These are phyloP conservation scores for Danio aesculapii DNA, from an alignment of 2,797 vertebrate genomes.

Conservation along the genomic window DNA sequence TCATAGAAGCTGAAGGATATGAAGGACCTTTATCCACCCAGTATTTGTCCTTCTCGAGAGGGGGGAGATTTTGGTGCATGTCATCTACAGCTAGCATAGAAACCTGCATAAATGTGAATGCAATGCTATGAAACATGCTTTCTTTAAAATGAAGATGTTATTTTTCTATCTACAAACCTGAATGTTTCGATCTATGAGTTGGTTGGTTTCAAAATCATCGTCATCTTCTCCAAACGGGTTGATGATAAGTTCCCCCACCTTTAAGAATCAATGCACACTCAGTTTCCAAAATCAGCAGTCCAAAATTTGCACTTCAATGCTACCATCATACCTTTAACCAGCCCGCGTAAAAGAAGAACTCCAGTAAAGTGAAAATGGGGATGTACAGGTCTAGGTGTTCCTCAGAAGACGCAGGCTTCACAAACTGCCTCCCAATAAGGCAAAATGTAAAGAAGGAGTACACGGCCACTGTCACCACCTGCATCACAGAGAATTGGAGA, in stretches of 20 bases:
- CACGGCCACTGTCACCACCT: constrained; percentile 90
- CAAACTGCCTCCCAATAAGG: constrained; percentile 87
- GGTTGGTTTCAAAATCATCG: constrained; percentile 94
- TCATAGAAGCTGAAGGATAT: constrained; percentile 78
- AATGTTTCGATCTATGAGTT: constrained; percentile 91
- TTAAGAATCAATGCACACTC: not conserved
- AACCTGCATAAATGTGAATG: constrained; percentile 73
- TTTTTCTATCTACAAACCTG: constrained; percentile 74
- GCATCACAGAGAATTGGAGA: constrained; percentile 27
- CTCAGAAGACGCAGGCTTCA: constrained; percentile 75
- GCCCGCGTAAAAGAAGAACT: constrained; percentile 93
- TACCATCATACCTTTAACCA: constrained; percentile 88
- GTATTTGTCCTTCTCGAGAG: constrained; percentile 82
- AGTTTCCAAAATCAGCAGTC: not conserved
- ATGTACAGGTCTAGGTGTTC: constrained; percentile 85
- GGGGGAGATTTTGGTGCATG: constrained; percentile 89
- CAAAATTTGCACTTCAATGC: not conserved
- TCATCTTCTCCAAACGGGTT: constrained; percentile 94
- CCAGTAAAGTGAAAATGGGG: constrained; percentile 88
- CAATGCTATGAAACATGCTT: not conserved
- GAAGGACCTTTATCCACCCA: constrained; percentile 80
- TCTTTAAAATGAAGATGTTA: not conserved
- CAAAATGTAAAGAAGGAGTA: constrained; percentile 90
- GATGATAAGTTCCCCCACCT: constrained; percentile 92
- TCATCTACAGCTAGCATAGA: constrained; percentile 91